Conservation (phyloP, 2,113 vertebrate genomes). For the Phrynosoma platyrhinos region DNA sequence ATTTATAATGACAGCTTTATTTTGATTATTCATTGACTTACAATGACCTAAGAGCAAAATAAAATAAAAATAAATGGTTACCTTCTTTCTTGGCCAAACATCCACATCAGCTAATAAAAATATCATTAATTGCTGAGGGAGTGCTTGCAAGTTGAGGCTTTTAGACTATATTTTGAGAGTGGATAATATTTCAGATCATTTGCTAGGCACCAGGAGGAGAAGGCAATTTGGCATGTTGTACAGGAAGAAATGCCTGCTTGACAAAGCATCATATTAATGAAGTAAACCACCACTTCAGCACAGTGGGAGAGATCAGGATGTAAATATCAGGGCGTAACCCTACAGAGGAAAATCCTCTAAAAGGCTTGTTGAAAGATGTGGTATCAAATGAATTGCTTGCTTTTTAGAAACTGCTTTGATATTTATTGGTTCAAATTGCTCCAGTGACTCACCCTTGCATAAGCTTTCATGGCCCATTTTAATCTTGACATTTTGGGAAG, state of each 20-base stretch:
- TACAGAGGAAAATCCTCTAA: constrained; percentile 76
- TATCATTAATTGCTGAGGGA: constrained; percentile 74
- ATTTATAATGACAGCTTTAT: constrained; percentile 71
- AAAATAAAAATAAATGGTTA: constrained; percentile 54
- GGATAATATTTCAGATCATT: constrained; percentile 55
- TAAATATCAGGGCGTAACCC: constrained; percentile 75
- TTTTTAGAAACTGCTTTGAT: constrained; percentile 81
- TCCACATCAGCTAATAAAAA: constrained; percentile 76
- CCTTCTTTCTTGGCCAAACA: constrained; percentile 59
- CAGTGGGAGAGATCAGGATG: constrained; percentile 60
- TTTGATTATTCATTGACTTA: constrained; percentile 77
- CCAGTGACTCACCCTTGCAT: constrained; percentile 78
- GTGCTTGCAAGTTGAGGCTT: constrained; percentile 39
- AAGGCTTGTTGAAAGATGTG: constrained; percentile 81
- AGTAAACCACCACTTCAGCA: constrained; percentile 58
- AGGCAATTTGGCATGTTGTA: constrained; percentile 53
- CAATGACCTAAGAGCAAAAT: constrained; percentile 66
- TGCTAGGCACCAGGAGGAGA: constrained; percentile 36
- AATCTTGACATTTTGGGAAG: constrained; percentile 78
- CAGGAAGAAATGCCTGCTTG: constrained; percentile 55
- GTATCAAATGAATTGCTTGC: constrained; percentile 83
- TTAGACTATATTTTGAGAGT: constrained; percentile 53
- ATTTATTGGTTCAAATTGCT: constrained; percentile 87
- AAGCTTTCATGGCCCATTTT: constrained; percentile 78
- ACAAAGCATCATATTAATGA: constrained; percentile 53